A percentile compares a stretch with the other conserved stretches of the same genome.
Evolutionary conservation across 2,888 invertebrate species (phyloP).

Genomic region (Cerastoderma edule): DNA sequence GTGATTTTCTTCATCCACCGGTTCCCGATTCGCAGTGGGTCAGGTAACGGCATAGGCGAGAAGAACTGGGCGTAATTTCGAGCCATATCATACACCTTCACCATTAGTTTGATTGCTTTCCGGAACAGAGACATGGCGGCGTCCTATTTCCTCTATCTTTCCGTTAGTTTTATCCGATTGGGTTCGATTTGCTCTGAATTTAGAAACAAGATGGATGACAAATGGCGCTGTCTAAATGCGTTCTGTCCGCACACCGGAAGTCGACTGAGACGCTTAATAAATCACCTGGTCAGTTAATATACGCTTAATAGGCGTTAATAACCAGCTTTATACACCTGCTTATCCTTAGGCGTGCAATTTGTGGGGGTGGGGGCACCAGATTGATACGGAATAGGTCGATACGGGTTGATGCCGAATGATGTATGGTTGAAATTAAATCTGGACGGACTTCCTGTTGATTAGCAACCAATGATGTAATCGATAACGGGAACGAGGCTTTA

Average conservation of each 20-base stretch:
- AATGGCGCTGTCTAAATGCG: neutral
- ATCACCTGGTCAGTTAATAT: slow-evolving; percentile 20
- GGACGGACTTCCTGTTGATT: slow-evolving; percentile 3
- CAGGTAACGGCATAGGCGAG: slow-evolving; percentile 33
- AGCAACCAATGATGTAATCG: no score
- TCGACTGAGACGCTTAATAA: neutral
- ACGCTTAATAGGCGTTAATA: slow-evolving; percentile 6
- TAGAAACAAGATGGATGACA: slow-evolving; percentile 5
- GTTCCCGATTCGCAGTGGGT: slow-evolving; percentile 28
- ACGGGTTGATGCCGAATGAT: neutral
- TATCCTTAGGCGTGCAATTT: neutral
- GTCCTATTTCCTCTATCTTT: slow-evolving; percentile 4
- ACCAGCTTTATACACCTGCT: neutral
- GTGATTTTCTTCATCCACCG: slow-evolving; percentile 38
- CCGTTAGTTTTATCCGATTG: neutral
- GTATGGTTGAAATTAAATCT: neutral
- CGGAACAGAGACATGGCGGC: slow-evolving; percentile 21
- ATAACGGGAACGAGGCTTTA: no score
- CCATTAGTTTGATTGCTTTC: slow-evolving; percentile 13
- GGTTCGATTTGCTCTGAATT: slow-evolving; percentile 5
- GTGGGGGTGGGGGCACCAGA: neutral
- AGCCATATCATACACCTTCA: slow-evolving; percentile 28
- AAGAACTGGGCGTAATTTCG: slow-evolving; percentile 27
- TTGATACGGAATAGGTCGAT: neutral
- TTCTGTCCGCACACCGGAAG: slow-evolving; percentile 15